Conservation (phyloP, 1,140 invertebrate genomes). For the Panagrolaimus sp. region DNA sequence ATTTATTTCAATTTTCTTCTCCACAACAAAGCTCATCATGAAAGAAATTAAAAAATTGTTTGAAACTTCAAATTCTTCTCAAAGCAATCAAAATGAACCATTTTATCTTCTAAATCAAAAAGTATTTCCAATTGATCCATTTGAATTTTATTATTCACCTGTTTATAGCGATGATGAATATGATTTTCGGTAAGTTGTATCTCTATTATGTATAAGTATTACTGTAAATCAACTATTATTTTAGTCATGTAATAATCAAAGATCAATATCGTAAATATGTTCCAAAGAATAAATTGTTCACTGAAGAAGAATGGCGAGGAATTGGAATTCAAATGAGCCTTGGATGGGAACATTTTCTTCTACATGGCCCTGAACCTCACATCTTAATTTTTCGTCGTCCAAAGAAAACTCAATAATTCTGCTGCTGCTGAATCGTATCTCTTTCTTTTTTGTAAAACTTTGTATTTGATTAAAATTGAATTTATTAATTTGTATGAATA, state of each 20-base stretch:
- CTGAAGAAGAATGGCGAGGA: background rate
- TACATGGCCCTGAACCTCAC: conserved; percentile 7
- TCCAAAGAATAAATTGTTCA: background rate
- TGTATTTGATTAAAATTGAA: too few relatives aligned
- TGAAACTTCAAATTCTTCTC: too few relatives aligned
- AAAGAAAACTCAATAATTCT: background rate
- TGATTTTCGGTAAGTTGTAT: background rate
- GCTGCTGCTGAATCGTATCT: too few relatives aligned
- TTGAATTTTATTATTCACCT: background rate
- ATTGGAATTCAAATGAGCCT: background rate
- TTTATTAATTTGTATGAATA: too few relatives aligned
- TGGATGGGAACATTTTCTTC: conserved; percentile 13
- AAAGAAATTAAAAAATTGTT: too few relatives aligned
- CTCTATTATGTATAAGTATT: background rate
- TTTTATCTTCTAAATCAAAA: too few relatives aligned
- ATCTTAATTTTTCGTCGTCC: background rate
- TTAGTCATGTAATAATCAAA: background rate
- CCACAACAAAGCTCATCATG: too few relatives aligned
- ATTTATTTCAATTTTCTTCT: too few relatives aligned
- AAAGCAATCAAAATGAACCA: too few relatives aligned
- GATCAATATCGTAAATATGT: background rate
- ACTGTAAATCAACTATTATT: too few relatives aligned
- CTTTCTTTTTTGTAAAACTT: too few relatives aligned
- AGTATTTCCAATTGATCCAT: background rate
- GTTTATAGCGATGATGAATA: background rate